phyloP scores from a whole-genome alignment of 2,797 vertebrate genomes.

The Muscicapa striata region DNA sequence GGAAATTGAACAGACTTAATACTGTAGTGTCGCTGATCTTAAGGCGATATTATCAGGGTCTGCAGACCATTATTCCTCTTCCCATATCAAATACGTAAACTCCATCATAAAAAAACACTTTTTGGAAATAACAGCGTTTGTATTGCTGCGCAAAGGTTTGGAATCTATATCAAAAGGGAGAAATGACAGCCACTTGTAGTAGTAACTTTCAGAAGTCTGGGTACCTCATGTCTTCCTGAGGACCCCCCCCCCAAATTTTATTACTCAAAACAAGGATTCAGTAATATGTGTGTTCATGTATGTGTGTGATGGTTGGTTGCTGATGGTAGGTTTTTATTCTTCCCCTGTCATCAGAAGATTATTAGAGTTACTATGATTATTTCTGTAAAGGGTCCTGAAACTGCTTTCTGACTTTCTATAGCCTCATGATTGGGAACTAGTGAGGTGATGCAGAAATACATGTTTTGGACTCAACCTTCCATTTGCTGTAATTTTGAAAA shows the following conservation, averaged over 20 bases:
- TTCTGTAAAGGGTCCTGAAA: not conserved
- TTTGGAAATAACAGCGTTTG: not conserved
- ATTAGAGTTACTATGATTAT: not conserved
- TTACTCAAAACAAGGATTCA: not conserved
- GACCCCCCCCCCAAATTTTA: not conserved
- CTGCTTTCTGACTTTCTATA: not conserved
- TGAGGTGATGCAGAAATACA: not conserved
- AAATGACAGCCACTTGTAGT: not conserved
- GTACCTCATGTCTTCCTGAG: not conserved
- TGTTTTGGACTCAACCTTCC: not conserved
- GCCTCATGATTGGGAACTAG: not conserved
- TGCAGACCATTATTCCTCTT: not conserved
- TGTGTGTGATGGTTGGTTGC: not conserved
- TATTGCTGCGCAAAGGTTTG: not conserved
- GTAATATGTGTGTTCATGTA: not conserved
- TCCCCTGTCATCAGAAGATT: not conserved
- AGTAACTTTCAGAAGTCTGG: not conserved
- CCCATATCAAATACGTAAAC: not conserved
- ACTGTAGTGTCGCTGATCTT: not conserved
- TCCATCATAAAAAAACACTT: rapidly evolving
- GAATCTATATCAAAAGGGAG: not conserved
- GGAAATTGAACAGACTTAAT: not conserved
- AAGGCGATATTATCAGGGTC: not conserved
- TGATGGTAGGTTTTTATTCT: not conserved
- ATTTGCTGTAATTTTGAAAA: not conserved